Percentiles rank a stretch among this genome's conserved stretches.
These are phyloP conservation scores for Enhydra lutris DNA, from an alignment of 2,113 vertebrate genomes.

Conservation along the genomic window DNA sequence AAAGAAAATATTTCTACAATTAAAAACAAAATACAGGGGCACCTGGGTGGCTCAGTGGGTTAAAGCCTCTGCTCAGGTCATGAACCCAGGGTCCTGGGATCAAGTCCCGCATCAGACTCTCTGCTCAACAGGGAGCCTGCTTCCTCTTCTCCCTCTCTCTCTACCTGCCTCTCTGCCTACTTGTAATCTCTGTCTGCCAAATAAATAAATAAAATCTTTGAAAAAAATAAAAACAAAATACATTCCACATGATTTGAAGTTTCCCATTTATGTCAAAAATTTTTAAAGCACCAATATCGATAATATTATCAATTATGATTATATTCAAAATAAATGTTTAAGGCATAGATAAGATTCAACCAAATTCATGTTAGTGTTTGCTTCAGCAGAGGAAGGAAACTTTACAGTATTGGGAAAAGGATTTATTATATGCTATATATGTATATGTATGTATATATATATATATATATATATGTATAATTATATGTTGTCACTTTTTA, in stretches of 20 bases:
- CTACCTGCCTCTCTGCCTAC: too few species aligned
- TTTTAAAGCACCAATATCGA: background rate
- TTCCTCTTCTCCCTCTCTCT: too few species aligned
- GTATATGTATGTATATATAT: too few species aligned
- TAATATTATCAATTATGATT: background rate
- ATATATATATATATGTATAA: too few species aligned
- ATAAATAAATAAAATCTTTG: too few species aligned
- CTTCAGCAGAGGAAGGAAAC: background rate
- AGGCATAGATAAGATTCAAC: background rate
- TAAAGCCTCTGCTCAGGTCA: too few species aligned
- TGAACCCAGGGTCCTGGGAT: too few species aligned
- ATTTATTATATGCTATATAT: background rate
- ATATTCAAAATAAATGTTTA: constrained; percentile 29
- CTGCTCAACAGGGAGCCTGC: too few species aligned
- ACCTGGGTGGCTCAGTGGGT: too few species aligned
- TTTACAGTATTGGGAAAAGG: background rate
- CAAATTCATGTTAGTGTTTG: constrained; percentile 1
- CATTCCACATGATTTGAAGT: constrained; percentile 1
- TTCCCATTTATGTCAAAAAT: background rate
- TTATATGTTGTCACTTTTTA: background rate
- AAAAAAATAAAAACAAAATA: too few species aligned
- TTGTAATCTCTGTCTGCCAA: too few species aligned
- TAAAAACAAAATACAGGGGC: background rate
- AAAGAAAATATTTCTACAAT: background rate
- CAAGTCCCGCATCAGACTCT: too few species aligned